phyloP scores from a whole-genome alignment of 2,113 vertebrate genomes.

The Vombatus ursinus region DNA sequence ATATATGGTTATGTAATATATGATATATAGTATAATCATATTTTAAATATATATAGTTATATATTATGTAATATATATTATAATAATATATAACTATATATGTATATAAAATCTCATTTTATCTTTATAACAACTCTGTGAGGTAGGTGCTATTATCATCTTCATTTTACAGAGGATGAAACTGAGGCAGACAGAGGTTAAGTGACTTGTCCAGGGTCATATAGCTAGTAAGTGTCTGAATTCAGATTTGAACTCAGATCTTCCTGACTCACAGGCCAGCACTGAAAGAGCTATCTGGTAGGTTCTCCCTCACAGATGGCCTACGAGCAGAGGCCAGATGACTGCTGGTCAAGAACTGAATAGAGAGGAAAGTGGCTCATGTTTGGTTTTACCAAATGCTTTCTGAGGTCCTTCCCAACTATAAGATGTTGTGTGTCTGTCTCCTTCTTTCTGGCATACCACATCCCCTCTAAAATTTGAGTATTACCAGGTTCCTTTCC shows the following conservation, averaged over 20 bases:
- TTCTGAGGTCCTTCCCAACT: neutral
- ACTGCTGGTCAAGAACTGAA: neutral
- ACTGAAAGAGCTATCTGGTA: neutral
- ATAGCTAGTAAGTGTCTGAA: neutral
- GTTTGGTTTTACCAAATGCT: neutral
- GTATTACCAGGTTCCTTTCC: neutral
- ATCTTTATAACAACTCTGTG: too few species aligned
- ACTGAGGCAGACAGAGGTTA: neutral
- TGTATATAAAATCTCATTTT: too few species aligned
- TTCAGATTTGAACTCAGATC: neutral
- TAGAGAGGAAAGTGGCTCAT: neutral
- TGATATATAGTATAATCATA: too few species aligned
- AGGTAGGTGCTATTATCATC: too few species aligned
- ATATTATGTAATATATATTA: too few species aligned
- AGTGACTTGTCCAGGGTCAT: neutral
- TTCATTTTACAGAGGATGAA: too few species aligned
- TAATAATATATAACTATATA: too few species aligned
- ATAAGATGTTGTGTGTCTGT: neutral
- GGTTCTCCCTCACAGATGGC: neutral
- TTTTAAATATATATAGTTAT: too few species aligned
- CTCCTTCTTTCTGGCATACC: neutral
- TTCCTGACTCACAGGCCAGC: neutral
- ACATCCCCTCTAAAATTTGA: neutral
- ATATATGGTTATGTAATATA: too few species aligned
- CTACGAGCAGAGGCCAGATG: neutral